phyloP scores from a whole-genome alignment of 1,140 invertebrate genomes.

The Lepidurus couesii region DNA sequence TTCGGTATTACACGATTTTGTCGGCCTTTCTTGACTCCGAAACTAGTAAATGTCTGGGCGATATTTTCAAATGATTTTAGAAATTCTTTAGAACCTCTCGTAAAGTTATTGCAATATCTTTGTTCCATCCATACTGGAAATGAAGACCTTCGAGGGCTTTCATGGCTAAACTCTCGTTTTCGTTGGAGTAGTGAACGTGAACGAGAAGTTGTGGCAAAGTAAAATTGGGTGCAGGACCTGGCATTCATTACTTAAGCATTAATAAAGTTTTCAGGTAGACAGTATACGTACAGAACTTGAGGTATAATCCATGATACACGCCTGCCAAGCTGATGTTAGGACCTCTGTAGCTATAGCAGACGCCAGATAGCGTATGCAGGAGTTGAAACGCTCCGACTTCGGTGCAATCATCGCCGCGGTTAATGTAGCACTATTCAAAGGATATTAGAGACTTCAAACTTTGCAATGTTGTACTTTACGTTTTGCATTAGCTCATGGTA shows the following conservation, averaged over 20 bases:
- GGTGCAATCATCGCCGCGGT: conserved; percentile 20
- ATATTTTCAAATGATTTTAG: neutral
- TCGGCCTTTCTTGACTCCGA: conserved; percentile 5
- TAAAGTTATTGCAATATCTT: conserved; percentile 27
- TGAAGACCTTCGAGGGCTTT: conserved; percentile 21
- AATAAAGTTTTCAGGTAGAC: neutral
- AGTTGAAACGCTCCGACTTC: neutral
- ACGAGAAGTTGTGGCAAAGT: neutral
- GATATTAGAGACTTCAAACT: neutral
- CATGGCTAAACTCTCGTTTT: conserved; percentile 25
- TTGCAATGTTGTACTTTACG: neutral
- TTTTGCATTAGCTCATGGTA: neutral
- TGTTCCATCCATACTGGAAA: conserved; percentile 29
- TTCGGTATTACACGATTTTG: neutral
- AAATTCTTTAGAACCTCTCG: conserved; percentile 23
- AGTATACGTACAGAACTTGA: conserved; percentile 28
- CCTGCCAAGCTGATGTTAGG: conserved; percentile 23
- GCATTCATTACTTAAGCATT: neutral
- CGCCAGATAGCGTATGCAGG: conserved; percentile 19
- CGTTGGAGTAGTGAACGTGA: conserved; percentile 27
- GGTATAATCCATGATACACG: conserved; percentile 27
- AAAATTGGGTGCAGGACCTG: neutral
- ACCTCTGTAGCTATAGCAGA: neutral
- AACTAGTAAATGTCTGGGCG: neutral
- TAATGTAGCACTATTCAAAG: conserved; percentile 25